Evolutionary conservation across 1,140 invertebrate species (phyloP), one percentile per base, ranked within the genome.

Genomic region (Zaprionus ornatus): DNA sequence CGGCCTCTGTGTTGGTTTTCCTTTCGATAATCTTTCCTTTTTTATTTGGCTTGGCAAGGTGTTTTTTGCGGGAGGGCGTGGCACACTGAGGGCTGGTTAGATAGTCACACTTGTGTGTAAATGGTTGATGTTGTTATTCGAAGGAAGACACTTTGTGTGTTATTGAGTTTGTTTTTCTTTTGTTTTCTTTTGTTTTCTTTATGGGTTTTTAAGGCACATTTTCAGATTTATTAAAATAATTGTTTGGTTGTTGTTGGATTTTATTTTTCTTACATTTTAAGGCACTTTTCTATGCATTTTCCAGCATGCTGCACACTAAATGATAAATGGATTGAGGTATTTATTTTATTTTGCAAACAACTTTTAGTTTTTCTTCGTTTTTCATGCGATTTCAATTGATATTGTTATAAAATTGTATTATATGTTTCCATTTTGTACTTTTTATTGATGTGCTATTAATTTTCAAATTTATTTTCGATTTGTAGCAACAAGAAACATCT

Each of bases 201-300:
- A 10, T 17, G 40, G 7, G 6, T 27, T 69, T 40, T 50, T 48
- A 21, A 25, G 21, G 65, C 65, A 68, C 65, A 59, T 29, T 35
- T 76, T 76, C 56, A 76, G 61, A 76, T 62, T 56, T 72, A n/a
- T 13, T 19, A 17, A 45, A 25, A 37, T 21, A 13, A 40, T 25
- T 60, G 32, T 37, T 56, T n/a, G 29, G 32, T 21, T 65, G 56
- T 29, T 55, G 2, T 21, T 57, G 19, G 17, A 35, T 21, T 32
- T 60, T 23, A n/a, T 12, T 21, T 52, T 54, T 69, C 17, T 55
- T 40, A 50, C 48, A 32, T 76, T 60, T 72, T 55, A 56, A 21
- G 72, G 66, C 74, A 88, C 78, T 76, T 88, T 90, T 74, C 78
- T 68, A 69, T 75, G 66, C 84, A 88, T 88, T 65, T 77, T 77